Evolutionary conservation across 2,888 invertebrate genomes (phyloP).

Genomic region (Epinotia ramella): DNA sequence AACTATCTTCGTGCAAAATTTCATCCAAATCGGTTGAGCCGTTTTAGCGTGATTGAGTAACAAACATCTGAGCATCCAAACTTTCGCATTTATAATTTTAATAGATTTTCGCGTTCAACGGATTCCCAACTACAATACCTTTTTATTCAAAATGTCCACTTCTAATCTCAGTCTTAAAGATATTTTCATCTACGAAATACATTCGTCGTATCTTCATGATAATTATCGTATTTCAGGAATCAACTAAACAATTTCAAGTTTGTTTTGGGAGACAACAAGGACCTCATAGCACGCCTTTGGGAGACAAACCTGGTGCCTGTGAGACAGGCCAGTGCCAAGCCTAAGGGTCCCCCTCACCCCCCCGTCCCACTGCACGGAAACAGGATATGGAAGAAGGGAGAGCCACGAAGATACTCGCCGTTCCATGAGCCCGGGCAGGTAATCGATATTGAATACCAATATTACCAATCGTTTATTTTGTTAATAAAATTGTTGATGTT

Average conservation of each 20-base stretch:
- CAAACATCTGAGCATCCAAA: no score
- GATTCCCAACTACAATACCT: not conserved
- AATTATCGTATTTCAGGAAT: constrained; percentile 34
- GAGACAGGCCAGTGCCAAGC: constrained; percentile 51
- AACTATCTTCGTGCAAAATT: no score
- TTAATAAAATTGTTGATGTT: constrained; percentile 46
- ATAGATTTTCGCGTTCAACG: not conserved
- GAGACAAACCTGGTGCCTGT: constrained; percentile 28
- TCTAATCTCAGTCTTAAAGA: not conserved
- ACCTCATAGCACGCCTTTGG: constrained; percentile 24
- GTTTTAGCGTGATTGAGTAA: no score
- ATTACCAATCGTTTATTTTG: constrained; percentile 35
- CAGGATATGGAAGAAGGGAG: constrained; percentile 56
- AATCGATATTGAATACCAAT: constrained; percentile 49
- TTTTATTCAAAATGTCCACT: not conserved
- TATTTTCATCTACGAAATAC: no score
- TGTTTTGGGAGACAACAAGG: constrained; percentile 29
- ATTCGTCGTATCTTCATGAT: not conserved
- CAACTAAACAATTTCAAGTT: constrained; percentile 33
- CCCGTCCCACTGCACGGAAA: constrained; percentile 59
- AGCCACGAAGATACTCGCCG: constrained; percentile 69
- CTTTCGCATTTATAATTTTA: no score
- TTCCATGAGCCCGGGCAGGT: constrained; percentile 72
- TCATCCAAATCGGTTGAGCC: no score
- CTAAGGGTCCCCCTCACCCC: constrained; percentile 53